phyloP scores from a whole-genome alignment of 2,888 invertebrate species.

The Aspidiotus destructor region DNA sequence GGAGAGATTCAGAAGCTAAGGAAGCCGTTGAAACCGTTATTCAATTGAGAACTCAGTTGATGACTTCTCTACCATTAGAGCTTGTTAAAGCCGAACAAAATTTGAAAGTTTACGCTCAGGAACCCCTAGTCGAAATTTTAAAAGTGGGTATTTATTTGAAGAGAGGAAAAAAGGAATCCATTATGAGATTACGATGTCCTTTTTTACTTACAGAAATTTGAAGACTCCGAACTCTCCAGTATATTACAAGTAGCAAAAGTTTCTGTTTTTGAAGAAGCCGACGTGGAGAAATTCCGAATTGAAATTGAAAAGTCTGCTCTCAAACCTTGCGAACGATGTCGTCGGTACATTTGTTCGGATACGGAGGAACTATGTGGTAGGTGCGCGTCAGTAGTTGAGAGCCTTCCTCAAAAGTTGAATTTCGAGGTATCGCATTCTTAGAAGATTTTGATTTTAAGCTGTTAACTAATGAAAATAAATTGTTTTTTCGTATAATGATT shows the following conservation, averaged over 20 bases:
- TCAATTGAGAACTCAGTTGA: not conserved
- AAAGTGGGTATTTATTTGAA: not conserved
- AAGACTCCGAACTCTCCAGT: not conserved
- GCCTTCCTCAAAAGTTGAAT: not conserved
- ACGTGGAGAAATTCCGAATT: conserved; percentile 5
- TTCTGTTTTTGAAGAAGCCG: not conserved
- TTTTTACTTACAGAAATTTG: conserved; percentile 5
- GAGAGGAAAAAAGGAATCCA: not conserved
- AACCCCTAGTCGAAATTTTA: too few relatives aligned
- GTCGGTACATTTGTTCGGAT: conserved; percentile 6
- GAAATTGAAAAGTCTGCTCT: not conserved
- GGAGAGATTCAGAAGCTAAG: conserved; percentile 12
- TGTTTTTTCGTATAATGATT: too few relatives aligned
- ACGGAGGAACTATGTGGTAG: conserved; percentile 18
- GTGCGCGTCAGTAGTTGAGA: conserved; percentile 4
- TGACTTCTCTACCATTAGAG: not conserved
- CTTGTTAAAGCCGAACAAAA: too few relatives aligned
- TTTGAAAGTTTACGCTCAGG: too few relatives aligned
- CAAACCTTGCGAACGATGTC: conserved; percentile 12
- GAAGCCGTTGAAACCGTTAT: not conserved
- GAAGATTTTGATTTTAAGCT: too few relatives aligned
- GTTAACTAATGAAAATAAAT: too few relatives aligned
- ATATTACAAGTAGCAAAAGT: conserved; percentile 18
- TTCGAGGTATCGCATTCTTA: too few relatives aligned
- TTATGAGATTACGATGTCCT: not conserved